Conservation (phyloP, 23 tunicate genomes). For the Phallusia fumigata region DNA sequence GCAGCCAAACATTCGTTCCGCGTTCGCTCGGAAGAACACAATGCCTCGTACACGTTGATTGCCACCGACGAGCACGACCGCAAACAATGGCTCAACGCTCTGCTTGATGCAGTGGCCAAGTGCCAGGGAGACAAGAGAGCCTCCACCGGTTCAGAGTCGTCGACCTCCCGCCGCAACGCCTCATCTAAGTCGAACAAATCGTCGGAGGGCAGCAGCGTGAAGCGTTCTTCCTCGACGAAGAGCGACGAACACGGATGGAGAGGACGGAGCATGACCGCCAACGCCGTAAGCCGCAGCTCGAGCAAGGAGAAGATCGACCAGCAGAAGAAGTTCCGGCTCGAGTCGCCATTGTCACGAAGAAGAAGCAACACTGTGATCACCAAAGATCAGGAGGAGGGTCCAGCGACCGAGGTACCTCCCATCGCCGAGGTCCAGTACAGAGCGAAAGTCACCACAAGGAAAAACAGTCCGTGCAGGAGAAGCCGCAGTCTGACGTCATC, state of each 20-base stretch:
- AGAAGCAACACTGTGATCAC: slow-evolving; percentile 13
- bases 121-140: slow-evolving; percentile 12
- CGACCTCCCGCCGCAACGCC: slow-evolving; percentile 11
- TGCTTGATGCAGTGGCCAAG: slow-evolving; percentile 61
- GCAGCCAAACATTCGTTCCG: slow-evolving; percentile 85
- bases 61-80: slow-evolving; percentile 86
- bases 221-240: slow-evolving; percentile 68
- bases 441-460: neutral
- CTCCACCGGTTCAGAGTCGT: slow-evolving; percentile 12
- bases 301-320: slow-evolving; percentile 26
- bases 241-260: slow-evolving; percentile 61
- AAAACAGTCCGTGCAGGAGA: slow-evolving; percentile 28
- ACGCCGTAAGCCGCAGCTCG: slow-evolving; percentile 15
- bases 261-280: slow-evolving; percentile 49
- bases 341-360: neutral
- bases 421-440: neutral
- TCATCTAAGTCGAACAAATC: slow-evolving; percentile 21
- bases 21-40: slow-evolving; percentile 53
- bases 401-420: neutral
- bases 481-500: slow-evolving; percentile 77
- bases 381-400: neutral
- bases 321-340: neutral
- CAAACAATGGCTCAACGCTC: slow-evolving; percentile 83
- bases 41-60: slow-evolving; percentile 58
- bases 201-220: slow-evolving; percentile 21